These are phyloP conservation scores for Pelochelys cantorii DNA, from an alignment of 2,797 vertebrate species.

Conservation along the genomic window DNA sequence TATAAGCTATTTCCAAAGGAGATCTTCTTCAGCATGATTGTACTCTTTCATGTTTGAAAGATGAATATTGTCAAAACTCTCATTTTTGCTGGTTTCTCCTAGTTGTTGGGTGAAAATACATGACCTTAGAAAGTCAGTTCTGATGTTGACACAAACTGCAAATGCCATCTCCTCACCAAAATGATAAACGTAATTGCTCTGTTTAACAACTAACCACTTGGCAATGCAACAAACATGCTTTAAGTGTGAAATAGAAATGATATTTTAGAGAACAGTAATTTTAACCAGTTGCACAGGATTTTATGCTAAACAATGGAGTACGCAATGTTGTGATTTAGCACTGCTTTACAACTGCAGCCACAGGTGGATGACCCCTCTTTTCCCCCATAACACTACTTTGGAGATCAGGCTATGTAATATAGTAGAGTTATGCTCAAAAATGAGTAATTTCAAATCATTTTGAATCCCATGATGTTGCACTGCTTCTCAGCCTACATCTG, in stretches of 20 bases:
- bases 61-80: not conserved
- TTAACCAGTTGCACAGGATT: not conserved
- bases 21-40: not conserved
- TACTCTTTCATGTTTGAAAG: conserved; percentile 39
- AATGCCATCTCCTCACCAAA: not conserved
- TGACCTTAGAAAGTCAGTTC: not conserved
- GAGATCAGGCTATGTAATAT: not conserved
- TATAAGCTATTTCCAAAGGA: conserved; percentile 21
- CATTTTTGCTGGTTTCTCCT: not conserved
- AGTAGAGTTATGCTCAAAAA: conserved; percentile 16
- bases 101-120: not conserved
- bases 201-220: not conserved
- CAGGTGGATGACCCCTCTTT: conserved; percentile 8
- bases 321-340: not conserved
- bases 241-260: not conserved
- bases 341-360: not conserved
- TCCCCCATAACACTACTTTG: conserved; percentile 1
- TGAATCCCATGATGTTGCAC: not conserved
- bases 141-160: not conserved
- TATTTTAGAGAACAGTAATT: conserved; percentile 16
- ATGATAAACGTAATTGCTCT: not conserved
- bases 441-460: not conserved
- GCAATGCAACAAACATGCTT: not conserved
- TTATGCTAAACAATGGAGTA: not conserved
- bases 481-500: not conserved